A percentile compares a stretch with the other conserved stretches of the same genome.
These are phyloP conservation scores for Gobiocypris rarus DNA, from an alignment of 2,113 vertebrate genomes.

Conservation along the genomic window DNA sequence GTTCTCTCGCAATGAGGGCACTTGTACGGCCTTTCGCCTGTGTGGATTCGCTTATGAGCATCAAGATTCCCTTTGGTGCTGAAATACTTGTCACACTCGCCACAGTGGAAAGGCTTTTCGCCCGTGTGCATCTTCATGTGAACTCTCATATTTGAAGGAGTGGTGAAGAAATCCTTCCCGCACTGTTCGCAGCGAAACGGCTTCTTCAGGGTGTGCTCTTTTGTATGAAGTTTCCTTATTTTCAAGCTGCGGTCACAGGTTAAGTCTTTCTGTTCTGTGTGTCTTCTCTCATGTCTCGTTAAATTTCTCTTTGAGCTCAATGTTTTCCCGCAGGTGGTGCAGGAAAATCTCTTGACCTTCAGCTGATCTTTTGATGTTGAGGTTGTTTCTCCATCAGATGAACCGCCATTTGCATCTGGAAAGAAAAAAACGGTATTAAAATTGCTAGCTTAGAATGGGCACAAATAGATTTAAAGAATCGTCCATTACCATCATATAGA, in stretches of 20 bases:
- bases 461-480: too few relatives aligned
- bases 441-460: too few relatives aligned
- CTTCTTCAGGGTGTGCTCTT: too few relatives aligned
- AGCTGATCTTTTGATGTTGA: not conserved
- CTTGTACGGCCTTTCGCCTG: conserved; percentile 31
- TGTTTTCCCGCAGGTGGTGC: not conserved
- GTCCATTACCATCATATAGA: too few relatives aligned
- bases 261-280: too few relatives aligned
- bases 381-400: not conserved
- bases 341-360: not conserved
- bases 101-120: conserved; percentile 5
- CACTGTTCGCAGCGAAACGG: not conserved
- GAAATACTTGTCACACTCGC: conserved; percentile 40
- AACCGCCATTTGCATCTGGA: not conserved
- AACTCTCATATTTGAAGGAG: too few relatives aligned
- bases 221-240: not conserved
- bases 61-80: conserved; percentile 37
- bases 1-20: conserved; percentile 20
- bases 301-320: not conserved
- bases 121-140: not conserved
- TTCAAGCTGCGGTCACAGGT: too few relatives aligned
- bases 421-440: too few relatives aligned
- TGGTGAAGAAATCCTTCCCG: conserved; percentile 3
- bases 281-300: not conserved
- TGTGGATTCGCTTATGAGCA: conserved; percentile 40